Percentiles rank a stretch among this genome's conserved stretches.
Conservation (phyloP, 2,113 vertebrate genomes). For the Nycticebus coucang region DNA sequence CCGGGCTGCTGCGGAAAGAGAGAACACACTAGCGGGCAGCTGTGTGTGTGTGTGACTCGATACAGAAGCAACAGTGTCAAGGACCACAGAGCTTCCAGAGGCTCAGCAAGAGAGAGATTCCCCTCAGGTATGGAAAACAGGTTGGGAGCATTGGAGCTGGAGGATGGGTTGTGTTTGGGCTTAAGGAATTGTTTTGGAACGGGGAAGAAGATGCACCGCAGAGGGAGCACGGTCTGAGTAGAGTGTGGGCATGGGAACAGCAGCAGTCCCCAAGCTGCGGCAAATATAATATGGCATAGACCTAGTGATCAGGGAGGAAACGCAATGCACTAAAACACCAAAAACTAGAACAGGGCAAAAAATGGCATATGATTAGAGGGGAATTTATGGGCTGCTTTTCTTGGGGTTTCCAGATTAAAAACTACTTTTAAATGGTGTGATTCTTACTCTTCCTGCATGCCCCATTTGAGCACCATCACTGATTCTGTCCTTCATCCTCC, state of each 20-base stretch:
- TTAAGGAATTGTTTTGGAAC: not conserved
- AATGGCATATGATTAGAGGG: not conserved
- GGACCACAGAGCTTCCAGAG: not conserved
- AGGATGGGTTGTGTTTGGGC: not conserved
- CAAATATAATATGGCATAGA: not conserved
- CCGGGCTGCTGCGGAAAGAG: not conserved
- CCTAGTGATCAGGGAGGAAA: not conserved
- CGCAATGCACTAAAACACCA: fast-evolving
- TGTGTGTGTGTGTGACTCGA: fast-evolving
- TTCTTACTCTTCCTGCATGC: not conserved
- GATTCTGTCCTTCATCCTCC: not conserved
- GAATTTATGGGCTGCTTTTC: not conserved
- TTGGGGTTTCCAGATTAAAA: not conserved
- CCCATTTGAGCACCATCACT: not conserved
- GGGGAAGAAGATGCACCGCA: not conserved
- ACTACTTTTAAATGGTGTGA: not conserved
- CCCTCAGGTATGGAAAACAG: not conserved
- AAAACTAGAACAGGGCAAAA: not conserved
- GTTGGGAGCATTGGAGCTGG: not conserved
- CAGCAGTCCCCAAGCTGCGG: not conserved
- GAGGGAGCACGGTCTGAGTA: not conserved
- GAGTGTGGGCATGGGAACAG: not conserved
- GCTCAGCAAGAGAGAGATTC: not conserved
- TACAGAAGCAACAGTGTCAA: not conserved
- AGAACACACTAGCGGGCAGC: not conserved